These are phyloP conservation scores for Orchestes rusci DNA, from an alignment of 2,888 invertebrate species.

Conservation along the genomic window DNA sequence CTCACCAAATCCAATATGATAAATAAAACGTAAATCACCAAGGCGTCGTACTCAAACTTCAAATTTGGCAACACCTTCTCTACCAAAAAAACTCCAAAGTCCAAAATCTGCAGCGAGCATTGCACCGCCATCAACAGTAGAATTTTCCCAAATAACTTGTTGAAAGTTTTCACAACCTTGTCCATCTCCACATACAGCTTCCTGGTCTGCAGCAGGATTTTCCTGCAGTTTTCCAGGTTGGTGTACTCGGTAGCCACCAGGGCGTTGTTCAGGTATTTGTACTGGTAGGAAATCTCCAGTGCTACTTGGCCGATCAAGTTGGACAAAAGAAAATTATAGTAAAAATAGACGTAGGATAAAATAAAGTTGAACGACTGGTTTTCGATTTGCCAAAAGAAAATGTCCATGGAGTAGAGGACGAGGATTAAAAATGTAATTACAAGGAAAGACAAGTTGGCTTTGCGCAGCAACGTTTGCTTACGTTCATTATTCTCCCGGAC, in stretches of 20 bases:
- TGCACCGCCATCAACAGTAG: constrained; percentile 20
- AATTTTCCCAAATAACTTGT: constrained; percentile 16
- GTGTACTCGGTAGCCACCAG: constrained; percentile 15
- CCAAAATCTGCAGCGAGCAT: constrained; percentile 19
- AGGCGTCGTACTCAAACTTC: constrained; percentile 14
- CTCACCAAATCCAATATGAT: constrained; percentile 19
- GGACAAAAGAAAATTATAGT: constrained; percentile 18
- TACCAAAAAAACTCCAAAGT: constrained; percentile 19
- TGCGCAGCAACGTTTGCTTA: constrained; percentile 10
- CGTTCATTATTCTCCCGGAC: constrained; percentile 13
- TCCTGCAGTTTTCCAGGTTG: constrained; percentile 8
- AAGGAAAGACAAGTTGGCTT: constrained; percentile 17
- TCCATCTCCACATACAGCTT: constrained; percentile 16
- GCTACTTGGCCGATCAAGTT: constrained; percentile 19
- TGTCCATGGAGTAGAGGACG: constrained; percentile 14
- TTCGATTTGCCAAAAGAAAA: constrained; percentile 21
- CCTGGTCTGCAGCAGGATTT: constrained; percentile 13
- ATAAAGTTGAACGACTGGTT: constrained; percentile 15
- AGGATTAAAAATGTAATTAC: constrained; percentile 14
- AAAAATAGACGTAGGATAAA: constrained; percentile 18
- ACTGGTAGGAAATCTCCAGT: constrained; percentile 15
- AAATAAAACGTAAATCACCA: constrained; percentile 14
- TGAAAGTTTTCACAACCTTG: constrained; percentile 17
- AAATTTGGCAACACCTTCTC: constrained; percentile 17
- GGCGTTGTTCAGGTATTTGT: constrained; percentile 15